Conservation (phyloP, 2,888 invertebrate genomes). For the Gymnoscelis rufifasciata region DNA sequence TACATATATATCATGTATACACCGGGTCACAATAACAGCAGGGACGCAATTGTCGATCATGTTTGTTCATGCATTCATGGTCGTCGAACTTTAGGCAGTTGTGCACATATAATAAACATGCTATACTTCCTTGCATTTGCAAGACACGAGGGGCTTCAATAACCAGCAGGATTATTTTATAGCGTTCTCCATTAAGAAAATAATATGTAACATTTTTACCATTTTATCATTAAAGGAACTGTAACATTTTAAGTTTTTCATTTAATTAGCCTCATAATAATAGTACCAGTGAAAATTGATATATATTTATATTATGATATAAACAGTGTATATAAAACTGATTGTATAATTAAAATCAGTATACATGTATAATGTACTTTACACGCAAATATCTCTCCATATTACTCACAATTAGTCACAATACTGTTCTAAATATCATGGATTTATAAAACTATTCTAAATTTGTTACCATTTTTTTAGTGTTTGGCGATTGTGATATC, state of each 20-base stretch:
- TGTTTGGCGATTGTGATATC: not conserved
- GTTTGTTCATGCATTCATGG: slow-evolving; percentile 15
- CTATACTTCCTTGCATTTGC: slow-evolving; percentile 13
- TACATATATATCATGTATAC: too few species aligned
- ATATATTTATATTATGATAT: slow-evolving; percentile 1
- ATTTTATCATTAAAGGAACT: not conserved
- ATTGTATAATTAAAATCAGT: not conserved
- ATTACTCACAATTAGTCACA: slow-evolving; percentile 1
- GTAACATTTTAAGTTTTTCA: not conserved
- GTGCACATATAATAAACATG: slow-evolving; percentile 14
- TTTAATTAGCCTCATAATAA: not conserved
- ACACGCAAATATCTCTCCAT: not conserved
- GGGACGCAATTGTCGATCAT: slow-evolving; percentile 7
- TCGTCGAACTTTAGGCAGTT: slow-evolving; percentile 14
- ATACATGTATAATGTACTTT: not conserved
- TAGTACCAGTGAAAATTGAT: not conserved
- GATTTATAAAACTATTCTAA: not conserved
- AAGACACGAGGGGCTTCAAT: slow-evolving; percentile 6
- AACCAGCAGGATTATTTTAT: not conserved
- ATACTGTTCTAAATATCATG: slow-evolving; percentile 1
- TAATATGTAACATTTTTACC: not conserved
- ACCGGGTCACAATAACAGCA: not conserved
- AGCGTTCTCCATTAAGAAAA: not conserved
- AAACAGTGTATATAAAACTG: not conserved
- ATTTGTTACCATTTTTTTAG: not conserved